Evolutionary conservation across 2,888 invertebrate genomes (phyloP).

Genomic region (Gandaritis pyraliata): DNA sequence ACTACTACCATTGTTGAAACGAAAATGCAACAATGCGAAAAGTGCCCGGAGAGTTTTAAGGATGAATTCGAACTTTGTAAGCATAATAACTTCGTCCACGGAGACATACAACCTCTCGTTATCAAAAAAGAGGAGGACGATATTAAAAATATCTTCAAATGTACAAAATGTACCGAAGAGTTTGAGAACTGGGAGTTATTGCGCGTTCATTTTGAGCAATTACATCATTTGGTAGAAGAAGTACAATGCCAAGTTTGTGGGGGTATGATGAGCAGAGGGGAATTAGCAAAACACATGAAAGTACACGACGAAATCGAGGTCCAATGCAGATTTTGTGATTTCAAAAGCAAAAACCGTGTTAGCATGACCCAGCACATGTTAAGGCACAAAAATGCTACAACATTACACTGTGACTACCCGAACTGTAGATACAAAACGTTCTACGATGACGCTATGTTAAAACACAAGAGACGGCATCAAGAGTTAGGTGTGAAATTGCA

Average conservation of each 20-base stretch:
- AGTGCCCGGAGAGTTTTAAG: constrained; percentile 64
- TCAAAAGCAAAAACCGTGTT: constrained; percentile 60
- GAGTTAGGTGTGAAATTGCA: constrained; percentile 72
- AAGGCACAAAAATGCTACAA: constrained; percentile 71
- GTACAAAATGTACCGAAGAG: constrained; percentile 68
- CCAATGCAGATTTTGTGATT: constrained; percentile 71
- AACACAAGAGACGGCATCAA: constrained; percentile 67
- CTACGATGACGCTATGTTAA: constrained; percentile 72
- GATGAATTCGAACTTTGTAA: constrained; percentile 72
- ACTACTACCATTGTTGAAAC: constrained; percentile 36
- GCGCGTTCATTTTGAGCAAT: constrained; percentile 65
- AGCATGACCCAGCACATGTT: constrained; percentile 75
- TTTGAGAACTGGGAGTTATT: constrained; percentile 64
- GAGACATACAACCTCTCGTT: constrained; percentile 31
- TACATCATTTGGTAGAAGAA: constrained; percentile 58
- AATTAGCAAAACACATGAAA: constrained; percentile 71
- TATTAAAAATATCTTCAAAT: constrained; percentile 62
- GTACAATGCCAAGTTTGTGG: constrained; percentile 76
- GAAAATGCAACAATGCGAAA: constrained; percentile 65
- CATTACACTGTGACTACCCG: constrained; percentile 63
- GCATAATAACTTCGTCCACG: constrained; percentile 64
- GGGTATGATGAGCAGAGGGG: constrained; percentile 58
- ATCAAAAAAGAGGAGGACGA: constrained; percentile 59
- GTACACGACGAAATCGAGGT: constrained; percentile 48
- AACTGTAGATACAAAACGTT: constrained; percentile 72